phyloP scores from a whole-genome alignment of 2,888 invertebrate species.

The Tipula vernalis region DNA sequence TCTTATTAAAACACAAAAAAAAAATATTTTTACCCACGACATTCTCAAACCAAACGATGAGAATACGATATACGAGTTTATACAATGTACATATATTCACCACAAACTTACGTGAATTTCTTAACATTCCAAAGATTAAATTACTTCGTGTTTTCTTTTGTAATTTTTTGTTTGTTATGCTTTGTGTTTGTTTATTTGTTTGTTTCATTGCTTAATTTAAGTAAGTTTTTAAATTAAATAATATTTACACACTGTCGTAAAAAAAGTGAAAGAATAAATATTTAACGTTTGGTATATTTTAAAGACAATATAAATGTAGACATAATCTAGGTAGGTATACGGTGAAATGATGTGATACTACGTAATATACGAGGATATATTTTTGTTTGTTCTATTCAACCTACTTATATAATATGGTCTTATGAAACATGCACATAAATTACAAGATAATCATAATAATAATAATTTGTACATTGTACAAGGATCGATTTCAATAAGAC shows the following conservation, averaged over 20 bases:
- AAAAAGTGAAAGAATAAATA: not conserved
- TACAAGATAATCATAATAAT: not conserved
- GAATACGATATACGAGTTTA: not conserved
- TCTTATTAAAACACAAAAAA: not conserved
- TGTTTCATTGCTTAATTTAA: slow-evolving; percentile 4
- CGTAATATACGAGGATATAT: not conserved
- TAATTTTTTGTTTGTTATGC: not conserved
- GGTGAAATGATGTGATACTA: not conserved
- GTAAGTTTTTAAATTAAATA: not conserved
- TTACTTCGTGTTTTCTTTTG: not conserved
- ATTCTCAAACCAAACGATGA: not conserved
- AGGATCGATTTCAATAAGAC: not conserved
- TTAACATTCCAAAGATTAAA: not conserved
- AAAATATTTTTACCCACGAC: not conserved
- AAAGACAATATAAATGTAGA: not conserved
- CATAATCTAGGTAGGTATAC: not conserved
- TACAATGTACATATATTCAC: not conserved
- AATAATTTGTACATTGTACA: not conserved
- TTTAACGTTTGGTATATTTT: not conserved
- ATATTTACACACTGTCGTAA: not conserved
- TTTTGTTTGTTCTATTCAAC: not conserved
- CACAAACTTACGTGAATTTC: not conserved
- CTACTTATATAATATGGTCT: not conserved
- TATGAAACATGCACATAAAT: not conserved
- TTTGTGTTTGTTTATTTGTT: not conserved